Conservation (phyloP, 2,113 vertebrate genomes). For the Silurus glanis region DNA sequence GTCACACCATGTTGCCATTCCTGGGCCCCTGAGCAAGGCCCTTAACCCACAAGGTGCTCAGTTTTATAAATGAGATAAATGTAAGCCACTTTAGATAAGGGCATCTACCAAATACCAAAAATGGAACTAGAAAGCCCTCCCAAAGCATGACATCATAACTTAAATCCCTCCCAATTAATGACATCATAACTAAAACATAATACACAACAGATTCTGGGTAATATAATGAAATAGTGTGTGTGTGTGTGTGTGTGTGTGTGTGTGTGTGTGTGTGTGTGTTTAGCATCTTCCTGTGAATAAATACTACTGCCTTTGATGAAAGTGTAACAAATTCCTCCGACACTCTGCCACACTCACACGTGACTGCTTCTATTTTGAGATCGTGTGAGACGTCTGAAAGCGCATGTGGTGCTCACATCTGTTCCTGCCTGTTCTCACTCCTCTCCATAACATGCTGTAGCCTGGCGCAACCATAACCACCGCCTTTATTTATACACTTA, state of each 20-base stretch:
- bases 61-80: too few relatives aligned
- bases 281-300: neutral
- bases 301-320: neutral
- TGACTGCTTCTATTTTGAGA: conserved; percentile 13
- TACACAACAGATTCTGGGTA: neutral
- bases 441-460: neutral
- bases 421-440: neutral
- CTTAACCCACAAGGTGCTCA: too few relatives aligned
- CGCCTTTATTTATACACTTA: neutral
- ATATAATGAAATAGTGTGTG: neutral
- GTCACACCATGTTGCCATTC: too few relatives aligned
- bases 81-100: too few relatives aligned
- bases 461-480: neutral
- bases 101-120: too few relatives aligned
- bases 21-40: too few relatives aligned
- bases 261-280: neutral
- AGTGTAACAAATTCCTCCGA: neutral
- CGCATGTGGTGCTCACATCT: conserved; percentile 14
- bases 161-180: neutral
- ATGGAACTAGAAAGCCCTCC: neutral
- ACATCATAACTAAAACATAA: neutral
- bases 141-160: neutral
- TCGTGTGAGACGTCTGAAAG: neutral
- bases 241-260: neutral
- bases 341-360: neutral